Base-by-base conservation (phyloP, 2,113 vertebrate genomes). In the Rallus limicola region DNA sequence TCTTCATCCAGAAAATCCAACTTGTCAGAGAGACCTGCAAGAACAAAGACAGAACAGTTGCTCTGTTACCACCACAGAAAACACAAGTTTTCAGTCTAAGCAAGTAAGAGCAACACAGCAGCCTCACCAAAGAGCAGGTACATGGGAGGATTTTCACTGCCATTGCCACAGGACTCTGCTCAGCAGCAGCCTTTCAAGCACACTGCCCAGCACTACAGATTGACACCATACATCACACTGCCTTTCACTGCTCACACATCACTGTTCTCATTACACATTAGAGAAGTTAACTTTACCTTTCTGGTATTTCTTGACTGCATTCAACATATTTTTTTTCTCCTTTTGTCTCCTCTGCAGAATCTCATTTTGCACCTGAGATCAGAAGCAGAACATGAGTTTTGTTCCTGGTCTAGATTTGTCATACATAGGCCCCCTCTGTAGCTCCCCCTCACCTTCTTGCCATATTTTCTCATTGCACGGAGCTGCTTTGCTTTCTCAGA, bases 401-500 rank as follows among this genome's bases (percentile, higher is more conserved):
- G 42, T 21, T 60, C 33, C n/a, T 63, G 40, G 31, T 88, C 34
- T 52, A 64, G 24, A 88, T 59, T 75, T 40, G 14, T n/a, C n/a
- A 69, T 4, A 81, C 10, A 58, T 6, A 59, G 18, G 16, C 44
- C 50, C 28, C 34, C 74, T 76, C 16, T 33, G 36, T 25, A 90
- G 50, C 36, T 92, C 33, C 74, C 34, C 46, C 92, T 97, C 69
- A 99, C 99, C 99, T 99, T 99, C 97, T 99, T 99, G 96, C 99
- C 98, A 0, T 99, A 99, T 96, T 99, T 99, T 95, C 99, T 98
- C 95, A 99, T 98, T 38, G 99, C 99, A 50, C 99, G 98, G 68
- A 99, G 98, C 81, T 99, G 99, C 97, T 99, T 99, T 6, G 99
- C 99, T 85, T 99, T 99, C 96, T 99, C 99, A 2, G 99, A 99